Conservation (phyloP, 2,888 invertebrate genomes). For the Cynaeus angustus region DNA sequence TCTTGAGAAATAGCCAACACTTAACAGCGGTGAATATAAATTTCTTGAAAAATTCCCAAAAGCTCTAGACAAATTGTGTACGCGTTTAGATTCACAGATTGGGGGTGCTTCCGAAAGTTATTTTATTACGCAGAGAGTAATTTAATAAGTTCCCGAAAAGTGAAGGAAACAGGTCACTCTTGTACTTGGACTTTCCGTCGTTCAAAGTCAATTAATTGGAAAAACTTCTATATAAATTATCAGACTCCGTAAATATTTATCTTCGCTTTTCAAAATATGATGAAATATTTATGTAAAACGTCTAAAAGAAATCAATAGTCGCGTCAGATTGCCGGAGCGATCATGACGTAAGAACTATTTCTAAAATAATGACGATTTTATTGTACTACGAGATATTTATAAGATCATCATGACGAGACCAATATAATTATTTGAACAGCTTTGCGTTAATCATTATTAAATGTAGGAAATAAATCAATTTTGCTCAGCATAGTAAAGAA, state of each 20-base stretch:
- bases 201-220: slow-evolving; percentile 28
- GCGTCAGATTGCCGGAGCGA: slow-evolving; percentile 8
- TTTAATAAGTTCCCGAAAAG: slow-evolving; percentile 23
- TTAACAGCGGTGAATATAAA: slow-evolving; percentile 16
- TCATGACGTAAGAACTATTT: slow-evolving; percentile 32
- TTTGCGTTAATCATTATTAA: slow-evolving; percentile 29
- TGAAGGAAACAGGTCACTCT: neutral
- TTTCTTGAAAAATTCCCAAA: slow-evolving; percentile 21
- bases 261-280: slow-evolving; percentile 29
- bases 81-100: slow-evolving; percentile 27
- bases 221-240: slow-evolving; percentile 36
- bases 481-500: slow-evolving; percentile 18
- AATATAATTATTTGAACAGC: neutral
- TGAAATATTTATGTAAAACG: slow-evolving; percentile 34
- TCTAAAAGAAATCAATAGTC: slow-evolving; percentile 9
- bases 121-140: slow-evolving; percentile 22
- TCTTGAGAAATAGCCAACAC: slow-evolving; percentile 15
- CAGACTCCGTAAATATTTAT: slow-evolving; percentile 23
- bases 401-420: neutral
- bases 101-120: slow-evolving; percentile 11
- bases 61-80: slow-evolving; percentile 26
- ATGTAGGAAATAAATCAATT: slow-evolving; percentile 29
- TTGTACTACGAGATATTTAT: slow-evolving; percentile 24
- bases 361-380: slow-evolving; percentile 31
- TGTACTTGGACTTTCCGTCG: slow-evolving; percentile 13